Percentiles rank a stretch among this genome's conserved stretches.
Conservation (phyloP, 2,113 vertebrate genomes). For the Australoheros scitulus region DNA sequence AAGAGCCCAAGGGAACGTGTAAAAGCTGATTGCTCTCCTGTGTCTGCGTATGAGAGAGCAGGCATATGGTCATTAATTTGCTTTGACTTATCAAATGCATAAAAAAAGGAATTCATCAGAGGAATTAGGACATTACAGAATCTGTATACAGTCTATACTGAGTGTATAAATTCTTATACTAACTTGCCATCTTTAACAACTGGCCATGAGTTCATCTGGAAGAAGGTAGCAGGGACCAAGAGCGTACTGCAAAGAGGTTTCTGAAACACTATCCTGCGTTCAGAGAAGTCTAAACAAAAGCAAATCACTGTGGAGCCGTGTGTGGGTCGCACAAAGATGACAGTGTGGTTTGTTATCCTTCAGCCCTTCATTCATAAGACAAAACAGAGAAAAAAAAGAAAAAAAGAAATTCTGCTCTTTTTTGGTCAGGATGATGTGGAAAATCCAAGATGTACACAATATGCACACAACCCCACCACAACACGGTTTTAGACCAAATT, state of each 20-base stretch:
- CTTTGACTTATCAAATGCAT: not conserved
- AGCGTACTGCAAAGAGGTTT: not conserved
- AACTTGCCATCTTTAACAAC: not conserved
- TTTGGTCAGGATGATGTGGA: not conserved
- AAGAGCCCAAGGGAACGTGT: slow-evolving; percentile 1
- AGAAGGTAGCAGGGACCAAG: not conserved
- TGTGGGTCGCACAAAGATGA: not conserved
- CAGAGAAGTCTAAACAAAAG: not conserved
- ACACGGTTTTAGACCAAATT: not conserved
- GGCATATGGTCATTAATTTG: slow-evolving; percentile 15
- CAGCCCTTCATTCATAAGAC: not conserved
- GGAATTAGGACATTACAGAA: not conserved
- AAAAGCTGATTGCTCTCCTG: slow-evolving; percentile 38
- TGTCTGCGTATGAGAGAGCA: not conserved
- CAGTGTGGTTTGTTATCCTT: not conserved
- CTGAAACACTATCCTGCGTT: not conserved
- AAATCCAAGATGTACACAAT: not conserved
- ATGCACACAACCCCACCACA: not conserved
- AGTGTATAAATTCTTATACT: not conserved
- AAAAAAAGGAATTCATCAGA: not conserved
- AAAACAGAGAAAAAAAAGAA: not conserved
- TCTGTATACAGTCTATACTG: not conserved
- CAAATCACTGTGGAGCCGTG: not conserved
- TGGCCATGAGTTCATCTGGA: not conserved
- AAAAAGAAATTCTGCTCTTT: not conserved